These are phyloP conservation scores for Hassar affinis DNA, from an alignment of 2,113 vertebrate species.

Conservation along the genomic window DNA sequence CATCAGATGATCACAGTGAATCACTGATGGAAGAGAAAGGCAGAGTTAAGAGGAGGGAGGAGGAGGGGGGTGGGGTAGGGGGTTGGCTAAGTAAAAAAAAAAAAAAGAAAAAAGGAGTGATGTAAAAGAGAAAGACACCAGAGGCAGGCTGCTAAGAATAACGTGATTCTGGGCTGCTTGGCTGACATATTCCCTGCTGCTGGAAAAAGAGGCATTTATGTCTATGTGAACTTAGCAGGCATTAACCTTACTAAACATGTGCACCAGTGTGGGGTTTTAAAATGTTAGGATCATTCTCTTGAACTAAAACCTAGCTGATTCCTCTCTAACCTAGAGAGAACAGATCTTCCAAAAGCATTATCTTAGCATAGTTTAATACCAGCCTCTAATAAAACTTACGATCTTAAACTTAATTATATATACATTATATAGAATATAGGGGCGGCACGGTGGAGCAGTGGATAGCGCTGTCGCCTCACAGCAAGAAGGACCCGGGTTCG, in stretches of 20 bases:
- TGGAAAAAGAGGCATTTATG: conserved; percentile 46
- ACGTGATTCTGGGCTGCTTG: conserved; percentile 36
- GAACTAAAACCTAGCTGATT: conserved; percentile 1
- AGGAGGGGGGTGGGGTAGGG: neutral
- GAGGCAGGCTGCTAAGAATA: conserved; percentile 53
- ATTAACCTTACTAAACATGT: conserved; percentile 42
- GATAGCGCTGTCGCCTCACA: too few relatives aligned
- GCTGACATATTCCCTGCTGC: conserved; percentile 42
- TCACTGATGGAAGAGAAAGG: conserved; percentile 15
- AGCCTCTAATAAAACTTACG: neutral
- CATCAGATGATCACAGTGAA: conserved; percentile 34
- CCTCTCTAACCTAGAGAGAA: neutral
- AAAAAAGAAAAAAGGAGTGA: neutral
- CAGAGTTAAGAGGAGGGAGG: neutral
- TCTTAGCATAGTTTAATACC: neutral
- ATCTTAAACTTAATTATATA: too few relatives aligned
- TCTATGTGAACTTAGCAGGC: conserved; percentile 42
- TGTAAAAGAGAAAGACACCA: conserved; percentile 32
- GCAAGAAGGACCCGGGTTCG: too few relatives aligned
- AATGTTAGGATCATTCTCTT: conserved; percentile 6
- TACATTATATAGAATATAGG: neutral
- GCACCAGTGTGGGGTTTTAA: conserved; percentile 16
- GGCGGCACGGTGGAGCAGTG: too few relatives aligned
- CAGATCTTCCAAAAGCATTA: neutral
- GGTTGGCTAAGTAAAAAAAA: too few relatives aligned